These are phyloP conservation scores for Chitala chitala DNA, from an alignment of 2,113 vertebrate species.

Conservation along the genomic window DNA sequence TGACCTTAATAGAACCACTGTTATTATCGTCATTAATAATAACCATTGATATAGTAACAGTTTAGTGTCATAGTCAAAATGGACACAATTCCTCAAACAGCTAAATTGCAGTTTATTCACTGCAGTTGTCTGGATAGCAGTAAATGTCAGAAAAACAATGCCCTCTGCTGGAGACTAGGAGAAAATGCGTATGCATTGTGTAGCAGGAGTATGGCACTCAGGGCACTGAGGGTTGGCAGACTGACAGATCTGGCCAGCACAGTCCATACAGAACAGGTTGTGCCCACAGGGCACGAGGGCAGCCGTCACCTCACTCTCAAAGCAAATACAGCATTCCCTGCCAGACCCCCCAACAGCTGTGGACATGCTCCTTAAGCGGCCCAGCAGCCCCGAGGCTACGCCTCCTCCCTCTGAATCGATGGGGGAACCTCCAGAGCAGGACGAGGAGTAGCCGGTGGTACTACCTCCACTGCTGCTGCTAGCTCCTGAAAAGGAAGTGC, in stretches of 20 bases:
- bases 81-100: slow-evolving; percentile 38
- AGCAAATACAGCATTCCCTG: slow-evolving; percentile 88
- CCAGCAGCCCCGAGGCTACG: slow-evolving; percentile 56
- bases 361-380: slow-evolving; percentile 26
- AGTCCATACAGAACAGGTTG: slow-evolving; percentile 99
- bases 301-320: slow-evolving; percentile 88
- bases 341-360: slow-evolving; percentile 39
- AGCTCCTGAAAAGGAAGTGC: slow-evolving; percentile 72
- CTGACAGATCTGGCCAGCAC: slow-evolving; percentile 88
- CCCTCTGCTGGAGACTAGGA: slow-evolving; percentile 65
- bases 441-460: slow-evolving; percentile 77
- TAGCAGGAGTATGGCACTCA: slow-evolving; percentile 83
- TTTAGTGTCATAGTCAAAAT: slow-evolving; percentile 45
- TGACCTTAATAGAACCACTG: not conserved
- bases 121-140: not conserved
- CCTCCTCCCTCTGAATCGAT: slow-evolving; percentile 72
- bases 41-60: slow-evolving; percentile 42
- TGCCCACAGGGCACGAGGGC: slow-evolving; percentile 91
- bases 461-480: slow-evolving; percentile 64
- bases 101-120: slow-evolving; percentile 33
- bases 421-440: slow-evolving; percentile 73
- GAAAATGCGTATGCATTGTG: slow-evolving; percentile 97
- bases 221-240: slow-evolving; percentile 82
- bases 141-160: not conserved
- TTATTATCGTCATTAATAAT: slow-evolving; percentile 46